These are phyloP conservation scores for Saimiri boliviensis DNA, from an alignment of 2,113 vertebrate species.

Conservation along the genomic window DNA sequence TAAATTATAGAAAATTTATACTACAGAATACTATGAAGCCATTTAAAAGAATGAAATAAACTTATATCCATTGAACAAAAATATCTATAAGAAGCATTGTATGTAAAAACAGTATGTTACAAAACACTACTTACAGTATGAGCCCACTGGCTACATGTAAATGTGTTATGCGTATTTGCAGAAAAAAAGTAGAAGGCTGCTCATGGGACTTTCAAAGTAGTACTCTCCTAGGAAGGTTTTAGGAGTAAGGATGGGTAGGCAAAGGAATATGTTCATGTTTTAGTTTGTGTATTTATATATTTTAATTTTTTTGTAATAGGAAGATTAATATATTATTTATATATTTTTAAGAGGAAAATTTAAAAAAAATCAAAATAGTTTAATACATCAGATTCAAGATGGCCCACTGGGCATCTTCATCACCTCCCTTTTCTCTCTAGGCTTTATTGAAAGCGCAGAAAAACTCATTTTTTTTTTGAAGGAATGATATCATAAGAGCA, in stretches of 20 bases:
- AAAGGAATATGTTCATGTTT: not conserved
- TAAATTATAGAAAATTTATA: not conserved
- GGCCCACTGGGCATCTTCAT: not conserved
- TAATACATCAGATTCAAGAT: not conserved
- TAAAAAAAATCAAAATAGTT: not conserved
- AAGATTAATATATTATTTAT: not conserved
- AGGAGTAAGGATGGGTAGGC: not conserved
- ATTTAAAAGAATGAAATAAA: not conserved
- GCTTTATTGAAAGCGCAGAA: not conserved
- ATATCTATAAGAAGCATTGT: not conserved
- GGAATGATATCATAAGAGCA: not conserved
- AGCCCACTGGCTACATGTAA: not conserved
- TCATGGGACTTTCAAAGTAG: not conserved
- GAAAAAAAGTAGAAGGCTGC: not conserved
- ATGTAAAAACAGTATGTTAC: not conserved
- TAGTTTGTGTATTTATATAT: not conserved
- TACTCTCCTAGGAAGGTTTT: not conserved
- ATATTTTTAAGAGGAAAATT: not conserved
- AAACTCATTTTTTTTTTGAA: slow-evolving; percentile 10
- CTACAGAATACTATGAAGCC: not conserved
- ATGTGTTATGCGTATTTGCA: not conserved
- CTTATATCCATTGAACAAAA: not conserved
- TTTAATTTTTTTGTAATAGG: not conserved
- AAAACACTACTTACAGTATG: not conserved
- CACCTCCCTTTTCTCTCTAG: not conserved